Conservation (phyloP, 2,113 vertebrate genomes). For the Damaliscus lunatus region DNA sequence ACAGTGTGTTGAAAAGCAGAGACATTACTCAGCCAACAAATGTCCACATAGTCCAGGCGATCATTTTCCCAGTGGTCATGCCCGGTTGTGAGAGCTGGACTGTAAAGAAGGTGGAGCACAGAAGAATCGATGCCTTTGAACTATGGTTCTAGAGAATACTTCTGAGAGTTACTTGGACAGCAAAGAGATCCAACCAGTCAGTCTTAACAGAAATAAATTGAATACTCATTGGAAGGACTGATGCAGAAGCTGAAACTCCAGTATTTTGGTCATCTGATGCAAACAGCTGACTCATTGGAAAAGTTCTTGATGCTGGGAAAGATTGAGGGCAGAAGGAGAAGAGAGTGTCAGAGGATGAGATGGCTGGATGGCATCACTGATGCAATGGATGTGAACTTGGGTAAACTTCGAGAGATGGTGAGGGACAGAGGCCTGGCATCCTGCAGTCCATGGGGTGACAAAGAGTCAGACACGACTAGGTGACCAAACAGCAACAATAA, state of each 20-base stretch:
- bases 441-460: not conserved
- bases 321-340: not conserved
- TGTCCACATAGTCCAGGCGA: not conserved
- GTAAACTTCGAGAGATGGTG: not conserved
- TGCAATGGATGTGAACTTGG: not conserved
- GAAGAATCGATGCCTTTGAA: not conserved
- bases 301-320: not conserved
- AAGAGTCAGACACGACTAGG: not conserved
- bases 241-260: not conserved
- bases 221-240: not conserved
- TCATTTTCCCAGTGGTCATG: not conserved
- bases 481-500: not conserved
- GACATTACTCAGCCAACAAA: not conserved
- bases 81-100: not conserved
- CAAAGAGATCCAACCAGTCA: not conserved
- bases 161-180: not conserved
- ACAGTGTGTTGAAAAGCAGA: not conserved
- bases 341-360: not conserved
- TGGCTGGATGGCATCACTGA: not conserved
- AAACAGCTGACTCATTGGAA: not conserved
- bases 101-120: not conserved
- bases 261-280: not conserved
- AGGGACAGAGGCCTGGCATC: not conserved
- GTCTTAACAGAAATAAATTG: fast-evolving
- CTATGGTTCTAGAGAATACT: not conserved